Evolutionary conservation across 2,113 vertebrate species (phyloP).

Genomic region (Chinchilla lanigera): DNA sequence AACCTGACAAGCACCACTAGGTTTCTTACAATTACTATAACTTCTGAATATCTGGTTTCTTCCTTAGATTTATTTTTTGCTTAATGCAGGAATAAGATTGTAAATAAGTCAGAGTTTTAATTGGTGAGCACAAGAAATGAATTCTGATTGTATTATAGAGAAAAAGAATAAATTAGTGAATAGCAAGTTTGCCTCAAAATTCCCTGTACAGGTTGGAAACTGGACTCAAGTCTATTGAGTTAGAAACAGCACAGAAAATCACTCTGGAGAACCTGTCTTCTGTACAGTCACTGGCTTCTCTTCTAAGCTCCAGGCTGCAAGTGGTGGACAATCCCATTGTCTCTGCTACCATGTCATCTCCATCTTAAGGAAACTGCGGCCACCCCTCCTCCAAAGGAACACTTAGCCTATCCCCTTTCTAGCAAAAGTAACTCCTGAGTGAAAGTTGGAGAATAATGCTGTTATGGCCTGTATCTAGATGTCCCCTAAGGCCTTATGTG

Average conservation of each 20-base stretch:
- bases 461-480: not conserved
- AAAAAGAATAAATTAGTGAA: not conserved
- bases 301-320: not conserved
- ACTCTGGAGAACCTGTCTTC: not conserved
- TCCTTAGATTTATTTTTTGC: not conserved
- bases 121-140: not conserved
- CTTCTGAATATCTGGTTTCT: not conserved
- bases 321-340: not conserved
- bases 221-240: not conserved
- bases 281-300: not conserved
- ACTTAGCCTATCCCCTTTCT: not conserved
- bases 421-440: not conserved
- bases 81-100: not conserved
- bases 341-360: not conserved
- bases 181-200: not conserved
- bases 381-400: not conserved
- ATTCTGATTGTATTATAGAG: not conserved
- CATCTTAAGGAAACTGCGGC: not conserved
- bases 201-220: not conserved
- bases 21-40: not conserved
- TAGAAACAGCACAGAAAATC: not conserved
- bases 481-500: not conserved
- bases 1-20: not conserved
- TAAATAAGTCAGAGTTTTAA: not conserved
- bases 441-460: not conserved